Conservation (phyloP, 2,797 vertebrate genomes). For the Anas bernieri region DNA sequence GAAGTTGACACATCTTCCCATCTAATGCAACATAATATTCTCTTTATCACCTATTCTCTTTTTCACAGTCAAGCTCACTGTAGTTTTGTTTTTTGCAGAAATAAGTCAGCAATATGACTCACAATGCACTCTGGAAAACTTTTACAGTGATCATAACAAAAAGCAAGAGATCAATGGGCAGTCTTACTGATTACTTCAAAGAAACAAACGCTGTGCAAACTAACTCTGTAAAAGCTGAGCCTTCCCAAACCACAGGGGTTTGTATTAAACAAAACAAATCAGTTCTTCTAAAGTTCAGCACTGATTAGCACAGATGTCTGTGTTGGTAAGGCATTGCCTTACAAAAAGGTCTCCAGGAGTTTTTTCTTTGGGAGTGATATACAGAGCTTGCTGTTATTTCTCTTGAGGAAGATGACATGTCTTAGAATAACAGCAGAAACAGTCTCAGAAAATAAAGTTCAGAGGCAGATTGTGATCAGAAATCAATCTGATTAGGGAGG, state of each 20-base stretch:
- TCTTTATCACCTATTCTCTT: conserved; percentile 54
- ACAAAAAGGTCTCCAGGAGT: neutral
- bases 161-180: conserved; percentile 28
- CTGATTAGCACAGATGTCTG: conserved; percentile 11
- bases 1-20: conserved; percentile 30
- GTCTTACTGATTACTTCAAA: neutral
- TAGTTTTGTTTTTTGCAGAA: conserved; percentile 47
- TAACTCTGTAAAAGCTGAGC: neutral
- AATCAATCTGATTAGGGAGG: neutral
- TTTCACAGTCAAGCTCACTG: neutral
- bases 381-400: neutral
- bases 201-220: neutral
- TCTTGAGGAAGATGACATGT: neutral
- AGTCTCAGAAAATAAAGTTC: neutral
- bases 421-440: neutral
- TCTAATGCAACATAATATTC: conserved; percentile 41
- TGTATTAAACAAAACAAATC: neutral
- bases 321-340: neutral
- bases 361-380: neutral
- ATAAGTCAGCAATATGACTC: neutral
- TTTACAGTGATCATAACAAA: neutral
- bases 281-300: neutral
- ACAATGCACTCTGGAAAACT: neutral
- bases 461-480: neutral
- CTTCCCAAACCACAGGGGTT: neutral